Conservation (phyloP, 2,888 invertebrate genomes). For the Norana najaformis region DNA sequence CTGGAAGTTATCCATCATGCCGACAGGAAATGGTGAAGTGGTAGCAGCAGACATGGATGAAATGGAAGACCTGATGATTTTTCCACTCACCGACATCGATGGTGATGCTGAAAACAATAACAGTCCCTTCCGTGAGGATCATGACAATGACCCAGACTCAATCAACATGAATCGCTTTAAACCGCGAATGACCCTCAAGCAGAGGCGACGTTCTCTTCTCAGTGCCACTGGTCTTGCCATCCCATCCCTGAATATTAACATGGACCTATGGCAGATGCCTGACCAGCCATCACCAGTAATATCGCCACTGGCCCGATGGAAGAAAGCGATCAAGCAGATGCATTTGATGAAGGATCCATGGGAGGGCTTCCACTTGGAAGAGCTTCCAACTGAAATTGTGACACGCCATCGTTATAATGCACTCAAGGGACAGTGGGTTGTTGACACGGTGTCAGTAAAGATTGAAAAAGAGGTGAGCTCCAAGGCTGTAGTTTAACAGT, state of each 20-base stretch:
- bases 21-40: neutral
- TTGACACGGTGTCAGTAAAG: conserved; percentile 65
- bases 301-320: conserved; percentile 32
- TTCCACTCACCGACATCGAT: conserved; percentile 42
- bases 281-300: neutral
- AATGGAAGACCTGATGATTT: conserved; percentile 41
- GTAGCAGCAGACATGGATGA: conserved; percentile 21
- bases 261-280: neutral
- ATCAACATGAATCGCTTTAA: neutral
- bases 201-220: conserved; percentile 31
- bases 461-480: conserved; percentile 62
- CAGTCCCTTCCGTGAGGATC: neutral
- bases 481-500: conserved; percentile 18
- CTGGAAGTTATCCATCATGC: neutral
- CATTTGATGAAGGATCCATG: conserved; percentile 64
- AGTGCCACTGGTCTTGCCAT: conserved; percentile 25
- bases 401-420: conserved; percentile 66
- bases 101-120: conserved; percentile 22
- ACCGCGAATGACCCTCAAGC: conserved; percentile 31
- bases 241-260: neutral
- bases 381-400: conserved; percentile 62
- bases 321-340: conserved; percentile 29
- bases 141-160: neutral
- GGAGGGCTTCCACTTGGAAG: conserved; percentile 65
- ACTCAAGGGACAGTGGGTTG: conserved; percentile 64